These are phyloP conservation scores for Lindbergichthys nudifrons DNA, from an alignment of 2,797 vertebrate genomes.

Conservation along the genomic window DNA sequence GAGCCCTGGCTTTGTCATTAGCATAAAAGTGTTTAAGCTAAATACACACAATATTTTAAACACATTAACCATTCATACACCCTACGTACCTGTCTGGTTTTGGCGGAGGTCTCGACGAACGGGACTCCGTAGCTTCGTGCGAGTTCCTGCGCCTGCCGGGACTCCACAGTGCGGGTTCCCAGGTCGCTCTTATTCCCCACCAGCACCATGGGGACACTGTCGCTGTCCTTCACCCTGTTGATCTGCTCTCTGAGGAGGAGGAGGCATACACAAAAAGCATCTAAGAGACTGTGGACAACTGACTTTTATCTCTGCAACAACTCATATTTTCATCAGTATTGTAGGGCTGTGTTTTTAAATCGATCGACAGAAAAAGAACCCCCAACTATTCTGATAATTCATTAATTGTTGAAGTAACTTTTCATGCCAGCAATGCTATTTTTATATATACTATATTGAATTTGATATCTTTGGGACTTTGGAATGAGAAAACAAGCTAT, in stretches of 20 bases:
- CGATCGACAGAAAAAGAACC: no score
- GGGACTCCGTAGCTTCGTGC: constrained; percentile 84
- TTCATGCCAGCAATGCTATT: no score
- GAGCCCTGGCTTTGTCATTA: no score
- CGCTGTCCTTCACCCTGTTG: constrained; percentile 88
- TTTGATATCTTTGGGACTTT: no score
- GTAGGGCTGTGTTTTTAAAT: no score
- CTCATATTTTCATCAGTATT: not conserved
- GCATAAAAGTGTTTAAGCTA: no score
- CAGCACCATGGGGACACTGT: constrained; percentile 87
- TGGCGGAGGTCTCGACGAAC: constrained; percentile 87
- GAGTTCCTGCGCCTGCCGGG: constrained; percentile 82
- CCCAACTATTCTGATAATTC: no score
- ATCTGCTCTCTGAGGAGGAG: constrained; percentile 83
- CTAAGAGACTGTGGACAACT: not conserved
- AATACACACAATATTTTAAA: no score
- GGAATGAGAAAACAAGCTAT: no score
- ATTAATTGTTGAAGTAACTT: no score
- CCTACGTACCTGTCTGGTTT: constrained; percentile 85
- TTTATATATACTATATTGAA: no score
- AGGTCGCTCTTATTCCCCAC: constrained; percentile 88
- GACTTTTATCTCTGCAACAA: not conserved
- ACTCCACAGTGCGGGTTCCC: constrained; percentile 80
- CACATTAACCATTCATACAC: no score
- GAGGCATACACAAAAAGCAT: not conserved